phyloP scores from a whole-genome alignment of 2,888 invertebrate genomes.

The Monochamus alternatus region DNA sequence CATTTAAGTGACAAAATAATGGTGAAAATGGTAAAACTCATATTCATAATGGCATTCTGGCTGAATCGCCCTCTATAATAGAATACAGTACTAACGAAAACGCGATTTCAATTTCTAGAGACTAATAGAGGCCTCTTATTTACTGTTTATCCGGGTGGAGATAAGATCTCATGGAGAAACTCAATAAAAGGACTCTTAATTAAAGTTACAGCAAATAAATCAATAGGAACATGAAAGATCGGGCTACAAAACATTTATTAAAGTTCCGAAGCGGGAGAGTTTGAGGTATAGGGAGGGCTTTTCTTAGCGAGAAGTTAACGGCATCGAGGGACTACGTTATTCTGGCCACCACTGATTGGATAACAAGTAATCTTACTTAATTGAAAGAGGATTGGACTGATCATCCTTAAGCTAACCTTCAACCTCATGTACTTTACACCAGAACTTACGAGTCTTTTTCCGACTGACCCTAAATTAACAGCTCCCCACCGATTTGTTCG shows the following conservation, averaged over 20 bases:
- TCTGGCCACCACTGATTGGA: constrained; percentile 67
- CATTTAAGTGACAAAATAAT: too few relatives aligned
- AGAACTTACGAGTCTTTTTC: constrained; percentile 20
- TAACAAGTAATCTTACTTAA: constrained; percentile 70
- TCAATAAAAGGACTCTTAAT: constrained; percentile 33
- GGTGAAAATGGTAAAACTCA: too few relatives aligned
- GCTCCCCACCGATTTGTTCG: not conserved
- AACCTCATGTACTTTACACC: constrained; percentile 32
- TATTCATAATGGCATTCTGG: too few relatives aligned
- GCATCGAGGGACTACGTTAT: constrained; percentile 62
- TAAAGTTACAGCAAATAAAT: constrained; percentile 39
- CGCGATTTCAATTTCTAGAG: not conserved
- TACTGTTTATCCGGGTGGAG: not conserved
- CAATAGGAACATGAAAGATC: constrained; percentile 35
- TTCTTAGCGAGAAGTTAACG: constrained; percentile 58
- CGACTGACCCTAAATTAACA: constrained; percentile 21
- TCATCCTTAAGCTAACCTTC: constrained; percentile 59
- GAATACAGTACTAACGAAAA: not conserved
- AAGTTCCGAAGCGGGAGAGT: constrained; percentile 20
- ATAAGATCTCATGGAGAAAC: not conserved
- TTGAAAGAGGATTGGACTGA: constrained; percentile 70
- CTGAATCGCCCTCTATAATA: too few relatives aligned
- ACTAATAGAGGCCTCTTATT: not conserved
- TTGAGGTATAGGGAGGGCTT: constrained; percentile 26
- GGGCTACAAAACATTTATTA: constrained; percentile 36